These are phyloP conservation scores for Thryonomys swinderianus DNA, from an alignment of 2,113 vertebrate genomes.

Conservation along the genomic window DNA sequence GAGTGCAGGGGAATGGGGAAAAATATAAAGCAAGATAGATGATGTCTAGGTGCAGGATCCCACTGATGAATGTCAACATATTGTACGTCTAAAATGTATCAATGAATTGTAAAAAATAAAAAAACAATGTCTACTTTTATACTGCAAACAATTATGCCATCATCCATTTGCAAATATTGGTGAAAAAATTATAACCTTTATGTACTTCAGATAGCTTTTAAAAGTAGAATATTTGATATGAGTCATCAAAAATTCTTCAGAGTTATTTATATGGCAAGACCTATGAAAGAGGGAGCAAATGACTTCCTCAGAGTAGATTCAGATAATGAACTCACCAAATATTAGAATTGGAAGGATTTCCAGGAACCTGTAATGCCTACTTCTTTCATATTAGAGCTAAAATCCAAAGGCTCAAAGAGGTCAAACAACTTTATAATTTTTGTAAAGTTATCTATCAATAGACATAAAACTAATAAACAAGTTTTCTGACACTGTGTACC, in stretches of 20 bases:
- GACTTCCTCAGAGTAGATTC: neutral
- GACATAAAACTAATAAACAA: conserved; percentile 28
- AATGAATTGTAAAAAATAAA: too few species aligned
- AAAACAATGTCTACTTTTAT: conserved; percentile 78
- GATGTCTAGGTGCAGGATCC: too few species aligned
- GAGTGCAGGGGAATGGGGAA: too few species aligned
- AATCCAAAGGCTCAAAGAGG: neutral
- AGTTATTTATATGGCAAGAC: neutral
- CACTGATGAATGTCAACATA: too few species aligned
- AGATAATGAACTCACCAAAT: conserved; percentile 27
- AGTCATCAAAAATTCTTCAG: conserved; percentile 38
- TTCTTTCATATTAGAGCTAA: conserved; percentile 15
- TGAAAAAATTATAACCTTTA: conserved; percentile 77
- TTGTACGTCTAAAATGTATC: too few species aligned
- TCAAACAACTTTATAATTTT: conserved; percentile 8
- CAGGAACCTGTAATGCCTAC: neutral
- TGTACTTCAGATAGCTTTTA: conserved; percentile 69
- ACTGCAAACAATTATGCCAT: conserved; percentile 81
- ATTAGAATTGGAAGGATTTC: neutral
- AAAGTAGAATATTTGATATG: conserved; percentile 47
- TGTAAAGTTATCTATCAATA: neutral
- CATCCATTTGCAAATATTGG: conserved; percentile 80
- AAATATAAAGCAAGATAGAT: too few species aligned
- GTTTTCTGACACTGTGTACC: neutral
- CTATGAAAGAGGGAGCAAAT: neutral